phyloP scores from a whole-genome alignment of 2,113 vertebrate species.

The Lasiurus cinereus region DNA sequence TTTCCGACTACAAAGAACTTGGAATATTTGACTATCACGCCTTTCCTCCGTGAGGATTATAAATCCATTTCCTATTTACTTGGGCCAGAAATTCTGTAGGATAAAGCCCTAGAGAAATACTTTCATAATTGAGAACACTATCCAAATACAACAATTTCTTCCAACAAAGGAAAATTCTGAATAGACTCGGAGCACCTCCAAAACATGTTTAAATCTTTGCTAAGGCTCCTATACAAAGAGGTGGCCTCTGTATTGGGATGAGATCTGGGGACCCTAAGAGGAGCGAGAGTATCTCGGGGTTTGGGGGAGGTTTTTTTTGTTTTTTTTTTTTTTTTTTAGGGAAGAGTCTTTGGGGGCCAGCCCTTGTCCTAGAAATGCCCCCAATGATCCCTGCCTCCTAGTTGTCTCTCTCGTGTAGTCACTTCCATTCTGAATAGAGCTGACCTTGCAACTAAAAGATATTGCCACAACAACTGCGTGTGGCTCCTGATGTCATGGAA shows the following conservation, averaged over 20 bases:
- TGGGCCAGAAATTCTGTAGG: constrained; percentile 55
- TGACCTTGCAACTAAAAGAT: not conserved
- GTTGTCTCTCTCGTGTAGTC: not conserved
- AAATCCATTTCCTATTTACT: constrained; percentile 64
- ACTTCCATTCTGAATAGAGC: not conserved
- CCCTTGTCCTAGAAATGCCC: not conserved
- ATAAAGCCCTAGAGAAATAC: constrained; percentile 29
- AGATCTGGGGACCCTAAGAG: not conserved
- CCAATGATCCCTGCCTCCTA: not conserved
- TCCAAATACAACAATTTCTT: constrained; percentile 56
- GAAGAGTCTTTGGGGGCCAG: not conserved
- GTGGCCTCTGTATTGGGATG: not conserved
- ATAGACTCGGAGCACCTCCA: not conserved
- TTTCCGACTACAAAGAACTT: constrained; percentile 44
- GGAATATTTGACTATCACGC: constrained; percentile 38
- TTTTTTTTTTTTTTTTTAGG: not conserved
- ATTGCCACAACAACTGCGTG: not conserved
- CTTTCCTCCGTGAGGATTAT: constrained; percentile 51
- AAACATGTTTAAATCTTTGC: constrained; percentile 11
- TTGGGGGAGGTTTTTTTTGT: too few relatives aligned
- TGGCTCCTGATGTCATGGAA: constrained; percentile 7
- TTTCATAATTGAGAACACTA: constrained; percentile 25
- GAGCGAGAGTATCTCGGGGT: not conserved
- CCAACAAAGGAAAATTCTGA: constrained; percentile 49
- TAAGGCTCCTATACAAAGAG: not conserved